Evolutionary conservation across 2,113 vertebrate genomes (phyloP), one percentile per base, ranked within the genome.

Genomic region (Sander lucioperca): DNA sequence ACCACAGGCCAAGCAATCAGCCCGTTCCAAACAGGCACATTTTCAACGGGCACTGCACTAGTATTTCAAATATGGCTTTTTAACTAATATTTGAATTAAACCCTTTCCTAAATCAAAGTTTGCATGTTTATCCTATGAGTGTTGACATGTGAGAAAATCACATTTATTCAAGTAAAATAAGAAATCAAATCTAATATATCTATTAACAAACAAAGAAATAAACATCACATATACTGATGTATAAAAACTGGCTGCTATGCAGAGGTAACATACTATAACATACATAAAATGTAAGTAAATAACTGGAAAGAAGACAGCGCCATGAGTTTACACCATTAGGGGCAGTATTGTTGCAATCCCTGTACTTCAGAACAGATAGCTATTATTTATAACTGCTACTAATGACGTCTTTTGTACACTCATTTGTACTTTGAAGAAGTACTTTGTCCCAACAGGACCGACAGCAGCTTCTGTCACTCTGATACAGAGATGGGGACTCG

Each of bases 291-390:
- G 21, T 21, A 36, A 10, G 25, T 1, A 53, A 56, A 50, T 47
- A 50, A 39, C 21, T 47, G 48, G 53, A 58, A 45, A 27, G 54
- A 11, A 23, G 10, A 66, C 1, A n/a, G 18, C 10, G 1, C 11
- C 39, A 3, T 0, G 1, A 27, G 11, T 54, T 23, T 14, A 50
- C 21, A 53, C 61, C 15, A 6, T 36, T 3, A 30, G 33, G 19
- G 16, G n/a, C 33, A 80, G 54, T 69, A 73, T 43, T 57, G 76
- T 83, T 25, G 36, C 68, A 77, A 80, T 74, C 82, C 57, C 64
- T 21, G 30, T 25, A 33, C 79, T 82, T 79, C 62, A 76, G 66
- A 43, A 54, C 19, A 70, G 6, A 63, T 6, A 56, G 36, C 23
- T 8, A 21, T 48, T 3, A 50, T 25, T 21, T 33, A 14, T 5